Base-by-base conservation (phyloP, 2,888 invertebrate genomes). In the Hypomecis atomaria region DNA sequence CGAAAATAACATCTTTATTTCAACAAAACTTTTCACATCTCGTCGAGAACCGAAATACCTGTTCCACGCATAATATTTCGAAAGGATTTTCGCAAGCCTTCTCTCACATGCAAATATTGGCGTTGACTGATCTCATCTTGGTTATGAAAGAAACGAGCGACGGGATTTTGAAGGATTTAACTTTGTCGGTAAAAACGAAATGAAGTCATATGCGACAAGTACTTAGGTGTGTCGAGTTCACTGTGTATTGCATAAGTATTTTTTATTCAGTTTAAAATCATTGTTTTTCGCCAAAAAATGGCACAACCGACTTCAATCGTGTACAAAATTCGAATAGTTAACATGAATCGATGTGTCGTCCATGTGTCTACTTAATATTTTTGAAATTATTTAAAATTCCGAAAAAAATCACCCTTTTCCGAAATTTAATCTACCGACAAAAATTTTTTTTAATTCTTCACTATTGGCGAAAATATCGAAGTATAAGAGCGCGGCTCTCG, bases 101-200 rank as follows among this genome's bases (percentile, higher is more conserved):
- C 69, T 75, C 73, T 59, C 67, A 48, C 42, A 74, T 75, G 77
- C 69, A 76, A 78, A 79, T 77, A 78, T 78, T 78, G 74, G 71
- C 65, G 59, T 58, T 73, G 72, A 66, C 65, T 73, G 72, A 73
- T 76, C 73, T 73, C 72, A 73, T 76, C 71, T 62, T 62, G 62
- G 66, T 73, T 71, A 71, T 68, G 71, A 69, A 74, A 71, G 64
- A 60, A 65, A 62, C 43, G 10, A 69, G 67, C 65, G 66, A 67
- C 64, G 13, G 65, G 71, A 67, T 72, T 70, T 63, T 11, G 7
- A 49, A 43, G 64, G 67, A 64, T 67, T 67, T 67, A 57, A 59
- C 66, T 48, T 60, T 56, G 54, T 37, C 40, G 52, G 13, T 42
- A 54, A 34, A 65, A 53, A 48, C 59, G 33, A 53, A 10, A 23